These are phyloP conservation scores for Archocentrus centrarchus DNA, from an alignment of 2,113 vertebrate genomes.

Conservation along the genomic window DNA sequence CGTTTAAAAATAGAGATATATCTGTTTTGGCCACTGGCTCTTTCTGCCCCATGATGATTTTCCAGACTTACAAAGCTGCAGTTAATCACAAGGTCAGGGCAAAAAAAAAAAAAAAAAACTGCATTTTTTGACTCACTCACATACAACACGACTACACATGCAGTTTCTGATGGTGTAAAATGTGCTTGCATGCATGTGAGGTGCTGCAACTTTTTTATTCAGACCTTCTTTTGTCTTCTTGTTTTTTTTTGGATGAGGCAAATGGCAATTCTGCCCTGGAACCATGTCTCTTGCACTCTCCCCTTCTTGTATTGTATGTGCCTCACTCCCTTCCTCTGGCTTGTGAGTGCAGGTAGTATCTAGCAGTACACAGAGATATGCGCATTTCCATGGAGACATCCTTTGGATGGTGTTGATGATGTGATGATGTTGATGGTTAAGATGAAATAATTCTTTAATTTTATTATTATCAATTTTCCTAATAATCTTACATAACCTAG, in stretches of 20 bases:
- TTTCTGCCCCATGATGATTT: constrained; percentile 46
- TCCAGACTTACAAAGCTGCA: constrained; percentile 36
- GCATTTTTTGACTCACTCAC: neutral
- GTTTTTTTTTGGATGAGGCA: neutral
- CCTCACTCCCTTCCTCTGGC: neutral
- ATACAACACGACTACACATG: neutral
- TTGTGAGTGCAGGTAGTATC: neutral
- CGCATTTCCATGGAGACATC: neutral
- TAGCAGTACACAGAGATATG: neutral
- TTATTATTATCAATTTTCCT: neutral
- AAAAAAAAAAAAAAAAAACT: constrained; percentile 7
- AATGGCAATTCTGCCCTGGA: neutral
- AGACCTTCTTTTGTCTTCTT: neutral
- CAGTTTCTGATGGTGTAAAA: neutral
- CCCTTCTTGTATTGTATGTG: too few species aligned
- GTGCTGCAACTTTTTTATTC: neutral
- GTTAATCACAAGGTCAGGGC: constrained; percentile 41
- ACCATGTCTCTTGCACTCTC: neutral
- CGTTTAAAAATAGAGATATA: constrained; percentile 55
- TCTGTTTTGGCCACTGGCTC: constrained; percentile 39
- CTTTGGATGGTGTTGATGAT: neutral
- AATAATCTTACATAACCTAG: neutral
- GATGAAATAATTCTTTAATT: neutral
- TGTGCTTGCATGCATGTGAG: neutral
- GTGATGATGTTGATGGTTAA: too few species aligned